Evolutionary conservation across 1,140 invertebrate genomes (phyloP).

Genomic region (Neotoxoptera formosana): DNA sequence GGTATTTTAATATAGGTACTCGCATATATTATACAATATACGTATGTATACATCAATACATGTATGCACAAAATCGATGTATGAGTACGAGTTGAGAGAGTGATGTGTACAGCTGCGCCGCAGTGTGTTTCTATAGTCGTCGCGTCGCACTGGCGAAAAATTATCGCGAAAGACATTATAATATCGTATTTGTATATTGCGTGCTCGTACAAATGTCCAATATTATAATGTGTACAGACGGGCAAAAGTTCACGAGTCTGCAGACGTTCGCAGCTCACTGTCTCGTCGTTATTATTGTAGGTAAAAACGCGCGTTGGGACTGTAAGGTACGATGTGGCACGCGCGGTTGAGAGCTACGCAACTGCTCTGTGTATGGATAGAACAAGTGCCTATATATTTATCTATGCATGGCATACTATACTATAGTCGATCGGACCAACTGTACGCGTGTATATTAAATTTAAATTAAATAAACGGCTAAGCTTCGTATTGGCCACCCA

Average conservation of each 20-base stretch:
- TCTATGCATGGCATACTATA: neutral
- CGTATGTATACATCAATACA: neutral
- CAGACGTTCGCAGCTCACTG: neutral
- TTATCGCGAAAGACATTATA: neutral
- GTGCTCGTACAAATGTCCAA: too few relatives aligned
- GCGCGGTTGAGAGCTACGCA: too few relatives aligned
- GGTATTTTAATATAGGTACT: neutral
- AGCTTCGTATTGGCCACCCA: slow-evolving; percentile 26
- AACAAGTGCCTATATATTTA: neutral
- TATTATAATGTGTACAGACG: too few relatives aligned
- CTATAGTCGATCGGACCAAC: neutral
- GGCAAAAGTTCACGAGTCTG: neutral
- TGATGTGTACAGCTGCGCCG: neutral
- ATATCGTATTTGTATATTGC: too few relatives aligned
- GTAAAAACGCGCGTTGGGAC: neutral
- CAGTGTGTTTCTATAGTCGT: neutral
- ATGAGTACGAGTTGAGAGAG: neutral
- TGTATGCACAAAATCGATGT: neutral
- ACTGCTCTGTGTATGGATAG: neutral
- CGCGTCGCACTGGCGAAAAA: neutral
- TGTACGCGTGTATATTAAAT: neutral
- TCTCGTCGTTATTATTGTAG: neutral
- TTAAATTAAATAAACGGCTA: neutral
- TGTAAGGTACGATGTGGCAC: neutral
- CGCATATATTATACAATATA: neutral